These are phyloP conservation scores for Nymphalis urticae DNA, from an alignment of 2,888 invertebrate genomes.

Conservation along the genomic window DNA sequence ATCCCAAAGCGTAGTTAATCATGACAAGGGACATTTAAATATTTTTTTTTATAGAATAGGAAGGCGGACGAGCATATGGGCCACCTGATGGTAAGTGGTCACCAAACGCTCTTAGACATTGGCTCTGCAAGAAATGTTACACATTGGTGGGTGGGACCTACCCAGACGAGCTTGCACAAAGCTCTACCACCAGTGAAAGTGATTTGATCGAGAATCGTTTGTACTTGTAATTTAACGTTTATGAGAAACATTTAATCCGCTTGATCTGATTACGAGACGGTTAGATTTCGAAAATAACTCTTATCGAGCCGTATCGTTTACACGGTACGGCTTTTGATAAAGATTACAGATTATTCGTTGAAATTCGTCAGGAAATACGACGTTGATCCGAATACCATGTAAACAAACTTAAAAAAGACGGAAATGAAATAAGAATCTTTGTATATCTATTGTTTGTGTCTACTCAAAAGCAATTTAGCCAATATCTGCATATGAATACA, in stretches of 20 bases:
- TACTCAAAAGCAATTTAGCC: too few relatives aligned
- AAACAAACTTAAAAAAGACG: slow-evolving; percentile 5
- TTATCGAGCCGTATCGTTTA: slow-evolving; percentile 45
- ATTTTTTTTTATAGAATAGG: too few relatives aligned
- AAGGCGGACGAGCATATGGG: too few relatives aligned
- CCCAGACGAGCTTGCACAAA: too few relatives aligned
- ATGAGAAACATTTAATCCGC: slow-evolving; percentile 40
- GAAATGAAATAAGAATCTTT: slow-evolving; percentile 9
- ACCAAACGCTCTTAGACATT: too few relatives aligned
- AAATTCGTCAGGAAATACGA: slow-evolving; percentile 24
- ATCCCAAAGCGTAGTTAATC: slow-evolving; percentile 16
- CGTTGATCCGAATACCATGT: slow-evolving; percentile 8
- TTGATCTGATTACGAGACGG: slow-evolving; percentile 48
- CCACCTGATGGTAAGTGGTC: too few relatives aligned
- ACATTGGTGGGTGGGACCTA: too few relatives aligned
- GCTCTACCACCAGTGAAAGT: too few relatives aligned
- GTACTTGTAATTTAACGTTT: slow-evolving; percentile 30
- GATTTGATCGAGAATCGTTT: slow-evolving; percentile 21
- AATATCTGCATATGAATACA: too few relatives aligned
- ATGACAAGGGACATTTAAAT: slow-evolving; percentile 23
- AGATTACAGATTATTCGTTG: slow-evolving; percentile 46
- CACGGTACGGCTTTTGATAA: slow-evolving; percentile 42
- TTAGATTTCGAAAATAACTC: slow-evolving; percentile 41
- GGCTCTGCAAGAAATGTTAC: too few relatives aligned
- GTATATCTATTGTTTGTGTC: too few relatives aligned